Evolutionary conservation across 2,797 vertebrate genomes (phyloP).

Genomic region (Acipenser ruthenus): DNA sequence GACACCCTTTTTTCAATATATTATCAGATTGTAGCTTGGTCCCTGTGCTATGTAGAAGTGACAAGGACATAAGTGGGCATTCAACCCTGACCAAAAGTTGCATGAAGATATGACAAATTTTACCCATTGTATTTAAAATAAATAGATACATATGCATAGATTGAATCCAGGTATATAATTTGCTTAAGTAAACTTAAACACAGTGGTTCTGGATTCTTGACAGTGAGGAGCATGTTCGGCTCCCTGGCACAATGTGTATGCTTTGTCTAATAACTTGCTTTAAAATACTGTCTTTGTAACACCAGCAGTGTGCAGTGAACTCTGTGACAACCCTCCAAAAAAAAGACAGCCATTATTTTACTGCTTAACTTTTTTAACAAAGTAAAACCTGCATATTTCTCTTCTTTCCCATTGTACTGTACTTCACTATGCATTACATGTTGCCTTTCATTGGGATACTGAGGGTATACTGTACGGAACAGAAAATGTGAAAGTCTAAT

Average conservation of each 20-base stretch:
- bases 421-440: slow-evolving; percentile 2
- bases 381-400: not conserved
- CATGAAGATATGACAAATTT: too few species aligned
- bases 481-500: slow-evolving; percentile 7
- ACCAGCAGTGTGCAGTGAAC: not conserved
- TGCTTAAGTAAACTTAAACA: not conserved
- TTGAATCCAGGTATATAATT: not conserved
- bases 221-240: slow-evolving; percentile 9
- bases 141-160: too few species aligned
- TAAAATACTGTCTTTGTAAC: slow-evolving; percentile 4
- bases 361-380: not conserved
- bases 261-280: slow-evolving; percentile 12
- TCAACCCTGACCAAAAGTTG: too few species aligned
- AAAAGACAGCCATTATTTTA: not conserved
- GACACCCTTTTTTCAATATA: too few species aligned
- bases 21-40: too few species aligned
- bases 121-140: too few species aligned
- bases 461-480: not conserved
- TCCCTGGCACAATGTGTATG: slow-evolving; percentile 16
- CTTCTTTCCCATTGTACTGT: not conserved
- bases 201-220: too few species aligned
- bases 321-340: not conserved
- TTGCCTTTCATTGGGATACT: not conserved
- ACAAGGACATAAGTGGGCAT: too few species aligned
- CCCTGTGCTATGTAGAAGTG: too few species aligned